These are phyloP conservation scores for Neopipo cinnamomea DNA, from an alignment of 2,113 vertebrate genomes.

Conservation along the genomic window DNA sequence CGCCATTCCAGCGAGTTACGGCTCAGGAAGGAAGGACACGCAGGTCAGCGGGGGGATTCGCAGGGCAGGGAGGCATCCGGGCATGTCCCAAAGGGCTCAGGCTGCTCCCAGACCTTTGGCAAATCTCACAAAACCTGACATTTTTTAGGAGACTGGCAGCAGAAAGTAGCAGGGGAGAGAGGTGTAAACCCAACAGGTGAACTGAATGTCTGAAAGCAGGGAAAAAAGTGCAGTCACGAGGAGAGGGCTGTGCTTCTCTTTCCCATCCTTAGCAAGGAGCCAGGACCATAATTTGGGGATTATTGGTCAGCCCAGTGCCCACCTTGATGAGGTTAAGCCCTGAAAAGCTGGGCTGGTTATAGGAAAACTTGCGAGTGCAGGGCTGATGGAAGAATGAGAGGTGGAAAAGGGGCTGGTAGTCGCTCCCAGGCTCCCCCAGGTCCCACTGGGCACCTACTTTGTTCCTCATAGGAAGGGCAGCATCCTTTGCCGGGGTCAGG, in stretches of 20 bases:
- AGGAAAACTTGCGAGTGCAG: background rate
- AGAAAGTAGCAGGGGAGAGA: background rate
- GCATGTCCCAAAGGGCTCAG: background rate
- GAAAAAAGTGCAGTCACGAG: background rate
- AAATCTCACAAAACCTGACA: background rate
- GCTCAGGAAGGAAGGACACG: background rate
- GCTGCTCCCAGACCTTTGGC: background rate
- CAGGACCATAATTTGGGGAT: background rate
- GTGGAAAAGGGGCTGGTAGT: background rate
- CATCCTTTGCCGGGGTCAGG: background rate
- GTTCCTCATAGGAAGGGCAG: background rate
- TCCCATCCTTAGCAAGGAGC: background rate
- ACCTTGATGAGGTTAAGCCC: background rate
- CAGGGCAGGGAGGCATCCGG: background rate
- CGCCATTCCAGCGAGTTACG: background rate
- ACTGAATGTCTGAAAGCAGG: background rate
- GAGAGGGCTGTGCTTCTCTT: background rate
- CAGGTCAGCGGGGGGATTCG: background rate
- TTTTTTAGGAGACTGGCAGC: background rate
- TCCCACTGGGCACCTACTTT: conserved; percentile 40
- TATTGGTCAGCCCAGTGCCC: background rate
- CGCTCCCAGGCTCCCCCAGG: background rate
- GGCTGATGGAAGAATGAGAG: background rate
- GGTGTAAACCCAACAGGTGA: background rate
- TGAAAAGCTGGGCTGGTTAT: background rate